Conservation (phyloP, 1,140 invertebrate species). For the Pseudomyrmex pallidus region DNA sequence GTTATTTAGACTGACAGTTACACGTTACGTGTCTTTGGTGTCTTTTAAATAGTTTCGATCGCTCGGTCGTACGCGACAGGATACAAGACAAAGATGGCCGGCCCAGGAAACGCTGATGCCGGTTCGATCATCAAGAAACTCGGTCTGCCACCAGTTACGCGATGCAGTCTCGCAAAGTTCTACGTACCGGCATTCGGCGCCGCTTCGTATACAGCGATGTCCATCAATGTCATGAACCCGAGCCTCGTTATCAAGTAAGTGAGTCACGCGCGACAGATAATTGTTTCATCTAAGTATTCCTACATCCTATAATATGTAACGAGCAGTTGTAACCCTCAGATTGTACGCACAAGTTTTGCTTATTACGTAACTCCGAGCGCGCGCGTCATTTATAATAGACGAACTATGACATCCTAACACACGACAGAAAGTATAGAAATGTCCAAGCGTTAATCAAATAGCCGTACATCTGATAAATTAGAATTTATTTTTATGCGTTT, state of each 20-base stretch:
- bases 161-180: slow-evolving; percentile 87
- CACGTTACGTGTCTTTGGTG: no score
- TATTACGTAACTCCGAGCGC: slow-evolving; percentile 27
- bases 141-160: slow-evolving; percentile 86
- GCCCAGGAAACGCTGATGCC: slow-evolving; percentile 61
- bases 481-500: neutral
- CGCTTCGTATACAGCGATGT: slow-evolving; percentile 87
- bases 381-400: neutral
- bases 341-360: neutral
- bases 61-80: neutral
- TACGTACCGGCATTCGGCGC: slow-evolving; percentile 88
- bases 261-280: neutral
- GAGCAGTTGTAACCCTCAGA: no score
- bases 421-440: no score
- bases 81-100: slow-evolving; percentile 66
- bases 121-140: slow-evolving; percentile 79
- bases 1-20: no score
- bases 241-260: slow-evolving; percentile 86
- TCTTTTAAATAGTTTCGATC: neutral
- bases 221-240: slow-evolving; percentile 90
- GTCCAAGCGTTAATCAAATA: no score
- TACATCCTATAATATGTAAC: neutral
- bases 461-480: no score
- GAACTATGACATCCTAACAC: neutral
- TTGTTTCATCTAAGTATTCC: neutral